Conservation (phyloP, 2,888 invertebrate genomes). For the Iselma pallidipennis region DNA sequence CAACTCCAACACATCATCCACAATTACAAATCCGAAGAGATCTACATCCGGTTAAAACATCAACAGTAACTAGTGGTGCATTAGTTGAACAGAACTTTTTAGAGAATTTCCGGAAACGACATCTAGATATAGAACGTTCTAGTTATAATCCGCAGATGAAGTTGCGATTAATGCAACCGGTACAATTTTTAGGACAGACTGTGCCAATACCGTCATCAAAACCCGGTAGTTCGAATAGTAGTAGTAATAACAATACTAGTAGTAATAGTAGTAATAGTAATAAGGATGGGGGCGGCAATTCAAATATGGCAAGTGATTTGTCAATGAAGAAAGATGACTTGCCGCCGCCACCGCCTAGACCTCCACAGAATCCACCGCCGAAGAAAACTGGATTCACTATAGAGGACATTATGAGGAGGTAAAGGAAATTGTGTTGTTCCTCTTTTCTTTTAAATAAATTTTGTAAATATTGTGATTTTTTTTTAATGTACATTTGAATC, state of each 20-base stretch:
- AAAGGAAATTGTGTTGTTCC: constrained; percentile 59
- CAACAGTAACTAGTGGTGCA: constrained; percentile 55
- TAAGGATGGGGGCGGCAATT: constrained; percentile 32
- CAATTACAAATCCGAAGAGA: constrained; percentile 77
- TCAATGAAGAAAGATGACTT: constrained; percentile 53
- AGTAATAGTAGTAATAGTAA: background rate
- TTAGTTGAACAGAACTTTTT: constrained; percentile 57
- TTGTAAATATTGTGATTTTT: constrained; percentile 21
- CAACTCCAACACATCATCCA: constrained; percentile 32
- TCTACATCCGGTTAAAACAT: constrained; percentile 60
- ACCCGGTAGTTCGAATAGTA: background rate
- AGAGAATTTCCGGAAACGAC: constrained; percentile 62
- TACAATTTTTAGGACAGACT: constrained; percentile 34
- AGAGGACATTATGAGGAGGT: constrained; percentile 86
- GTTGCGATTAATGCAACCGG: constrained; percentile 41
- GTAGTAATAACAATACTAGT: background rate
- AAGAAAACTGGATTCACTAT: constrained; percentile 85
- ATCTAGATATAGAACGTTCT: constrained; percentile 60
- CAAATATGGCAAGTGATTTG: constrained; percentile 51
- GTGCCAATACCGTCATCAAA: constrained; percentile 39
- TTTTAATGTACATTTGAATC: constrained; percentile 5
- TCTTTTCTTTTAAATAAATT: constrained; percentile 12
- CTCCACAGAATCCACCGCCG: constrained; percentile 64
- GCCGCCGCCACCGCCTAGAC: constrained; percentile 61
- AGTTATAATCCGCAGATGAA: constrained; percentile 45